These are phyloP conservation scores for Ophion obscuratus DNA, from an alignment of 2,888 invertebrate species.

Conservation along the genomic window DNA sequence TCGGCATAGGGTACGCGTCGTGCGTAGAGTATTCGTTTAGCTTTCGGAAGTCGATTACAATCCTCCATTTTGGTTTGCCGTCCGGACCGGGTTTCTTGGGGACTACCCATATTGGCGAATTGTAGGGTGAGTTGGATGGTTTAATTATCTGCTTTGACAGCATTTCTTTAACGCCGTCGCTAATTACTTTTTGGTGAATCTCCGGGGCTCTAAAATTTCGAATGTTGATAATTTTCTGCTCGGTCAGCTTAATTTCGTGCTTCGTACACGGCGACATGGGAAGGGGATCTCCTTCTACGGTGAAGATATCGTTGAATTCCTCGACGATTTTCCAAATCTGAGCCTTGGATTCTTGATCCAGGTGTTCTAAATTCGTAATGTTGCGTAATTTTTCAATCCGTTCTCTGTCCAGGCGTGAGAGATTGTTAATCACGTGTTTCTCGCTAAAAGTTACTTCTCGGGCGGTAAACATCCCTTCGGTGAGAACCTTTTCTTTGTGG, in stretches of 20 bases:
- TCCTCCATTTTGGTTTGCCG: slow-evolving; percentile 39
- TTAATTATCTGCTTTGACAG: slow-evolving; percentile 31
- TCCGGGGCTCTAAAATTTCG: slow-evolving; percentile 29
- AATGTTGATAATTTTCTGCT: slow-evolving; percentile 42
- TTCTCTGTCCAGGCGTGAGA: too few relatives aligned
- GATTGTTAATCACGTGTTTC: too few relatives aligned
- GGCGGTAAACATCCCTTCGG: too few relatives aligned
- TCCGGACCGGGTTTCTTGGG: slow-evolving; percentile 49
- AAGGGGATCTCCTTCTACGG: too few relatives aligned
- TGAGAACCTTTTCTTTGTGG: slow-evolving; percentile 10
- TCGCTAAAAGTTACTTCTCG: too few relatives aligned
- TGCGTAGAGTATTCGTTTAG: slow-evolving; percentile 26
- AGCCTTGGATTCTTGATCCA: too few relatives aligned
- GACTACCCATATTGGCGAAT: slow-evolving; percentile 44
- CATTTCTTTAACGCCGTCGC: slow-evolving; percentile 28
- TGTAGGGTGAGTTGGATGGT: slow-evolving; percentile 19
- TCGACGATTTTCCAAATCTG: too few relatives aligned
- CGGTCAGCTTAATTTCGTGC: too few relatives aligned
- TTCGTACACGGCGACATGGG: too few relatives aligned
- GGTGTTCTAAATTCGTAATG: too few relatives aligned
- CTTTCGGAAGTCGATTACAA: slow-evolving; percentile 38
- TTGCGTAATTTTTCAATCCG: too few relatives aligned
- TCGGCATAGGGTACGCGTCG: slow-evolving; percentile 41
- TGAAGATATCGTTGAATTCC: too few relatives aligned
- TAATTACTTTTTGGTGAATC: slow-evolving; percentile 10